A percentile compares a stretch with the other conserved stretches of the same genome.
phyloP scores from a whole-genome alignment of 1,140 invertebrate genomes.

The Homalodisca vitripennis region DNA sequence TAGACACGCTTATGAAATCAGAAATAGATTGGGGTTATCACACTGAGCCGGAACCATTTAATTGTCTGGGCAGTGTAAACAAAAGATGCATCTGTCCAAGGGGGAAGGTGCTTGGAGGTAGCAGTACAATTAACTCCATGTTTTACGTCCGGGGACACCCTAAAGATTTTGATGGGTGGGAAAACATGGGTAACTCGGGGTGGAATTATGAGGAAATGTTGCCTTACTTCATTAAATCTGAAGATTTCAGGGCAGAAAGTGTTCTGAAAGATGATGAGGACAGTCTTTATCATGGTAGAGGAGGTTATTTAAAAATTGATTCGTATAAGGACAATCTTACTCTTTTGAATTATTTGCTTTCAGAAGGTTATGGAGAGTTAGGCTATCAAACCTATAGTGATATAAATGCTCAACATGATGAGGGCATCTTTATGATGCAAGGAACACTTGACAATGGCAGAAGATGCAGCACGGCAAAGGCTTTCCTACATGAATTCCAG shows the following conservation, averaged over 20 bases:
- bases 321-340: slow-evolving; percentile 51
- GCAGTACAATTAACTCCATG: slow-evolving; percentile 62
- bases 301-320: slow-evolving; percentile 76
- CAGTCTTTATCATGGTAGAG: slow-evolving; percentile 65
- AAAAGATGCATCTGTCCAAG: slow-evolving; percentile 58
- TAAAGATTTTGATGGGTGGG: slow-evolving; percentile 70
- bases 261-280: slow-evolving; percentile 56
- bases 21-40: slow-evolving; percentile 52
- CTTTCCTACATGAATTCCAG: slow-evolving; percentile 67
- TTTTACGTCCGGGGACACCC: slow-evolving; percentile 64
- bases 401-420: slow-evolving; percentile 75
- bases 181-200: slow-evolving; percentile 61
- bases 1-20: slow-evolving; percentile 49
- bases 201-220: slow-evolving; percentile 71
- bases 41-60: not conserved
- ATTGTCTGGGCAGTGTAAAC: slow-evolving; percentile 5
- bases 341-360: slow-evolving; percentile 51
- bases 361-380: slow-evolving; percentile 65
- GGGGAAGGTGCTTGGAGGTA: slow-evolving; percentile 56
- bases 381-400: slow-evolving; percentile 82
- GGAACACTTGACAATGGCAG: slow-evolving; percentile 78
- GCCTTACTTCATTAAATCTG: slow-evolving; percentile 84
- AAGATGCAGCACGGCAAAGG: slow-evolving; percentile 84
- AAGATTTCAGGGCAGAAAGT: slow-evolving; percentile 77
- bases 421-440: slow-evolving; percentile 72